phyloP scores from a whole-genome alignment of 2,888 invertebrate species.

The Therioaphis trifolii region DNA sequence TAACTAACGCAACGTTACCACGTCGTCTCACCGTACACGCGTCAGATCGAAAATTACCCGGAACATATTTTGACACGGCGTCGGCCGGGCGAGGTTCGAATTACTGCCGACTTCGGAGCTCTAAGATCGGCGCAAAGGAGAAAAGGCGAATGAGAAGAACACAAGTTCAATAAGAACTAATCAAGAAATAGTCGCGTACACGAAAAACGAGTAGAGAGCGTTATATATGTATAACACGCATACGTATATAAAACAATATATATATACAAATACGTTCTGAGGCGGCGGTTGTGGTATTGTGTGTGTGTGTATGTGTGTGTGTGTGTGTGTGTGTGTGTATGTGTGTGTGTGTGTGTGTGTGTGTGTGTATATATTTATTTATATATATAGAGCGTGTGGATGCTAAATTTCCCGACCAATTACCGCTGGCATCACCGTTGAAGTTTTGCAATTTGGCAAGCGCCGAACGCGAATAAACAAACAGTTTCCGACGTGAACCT shows the following conservation, averaged over 20 bases:
- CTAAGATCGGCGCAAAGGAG: neutral
- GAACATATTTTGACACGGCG: neutral
- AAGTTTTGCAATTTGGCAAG: constrained; percentile 28
- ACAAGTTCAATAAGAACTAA: constrained; percentile 7
- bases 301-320: no score
- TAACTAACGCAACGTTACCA: no score
- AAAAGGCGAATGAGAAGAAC: no score
- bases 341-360: no score
- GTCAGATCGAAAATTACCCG: neutral
- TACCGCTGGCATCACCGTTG: neutral
- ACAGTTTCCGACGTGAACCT: constrained; percentile 28
- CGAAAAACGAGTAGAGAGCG: neutral
- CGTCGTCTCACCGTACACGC: no score
- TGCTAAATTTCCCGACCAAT: constrained; percentile 40
- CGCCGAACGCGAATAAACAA: constrained; percentile 31
- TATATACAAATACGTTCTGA: no score
- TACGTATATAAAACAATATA: neutral
- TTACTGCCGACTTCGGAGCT: neutral
- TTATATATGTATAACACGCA: neutral
- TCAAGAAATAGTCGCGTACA: constrained; percentile 5
- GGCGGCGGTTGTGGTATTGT: neutral
- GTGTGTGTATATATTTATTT: no score
- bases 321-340: no score
- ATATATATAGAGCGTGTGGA: neutral
- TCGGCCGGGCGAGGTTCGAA: neutral